Conservation (phyloP, 2,797 vertebrate genomes). For the Cynopterus sphinx region DNA sequence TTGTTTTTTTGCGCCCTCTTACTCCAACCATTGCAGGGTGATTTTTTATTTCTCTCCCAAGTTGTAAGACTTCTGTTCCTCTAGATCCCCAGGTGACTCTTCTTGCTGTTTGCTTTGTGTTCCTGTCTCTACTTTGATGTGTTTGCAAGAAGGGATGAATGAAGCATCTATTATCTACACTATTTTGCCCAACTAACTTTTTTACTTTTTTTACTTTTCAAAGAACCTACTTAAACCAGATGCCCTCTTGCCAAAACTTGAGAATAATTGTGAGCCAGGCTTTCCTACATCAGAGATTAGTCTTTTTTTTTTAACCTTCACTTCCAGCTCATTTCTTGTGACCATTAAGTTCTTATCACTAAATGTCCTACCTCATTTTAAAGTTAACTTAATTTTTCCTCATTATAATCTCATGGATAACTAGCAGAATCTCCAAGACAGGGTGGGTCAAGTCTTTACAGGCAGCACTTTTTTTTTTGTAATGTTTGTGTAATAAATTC, state of each 20-base stretch:
- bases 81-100: too few relatives aligned
- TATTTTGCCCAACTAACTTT: too few relatives aligned
- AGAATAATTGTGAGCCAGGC: background rate
- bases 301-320: background rate
- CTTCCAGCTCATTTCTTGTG: background rate
- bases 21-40: too few relatives aligned
- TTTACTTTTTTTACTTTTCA: background rate
- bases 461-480: background rate
- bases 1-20: too few relatives aligned
- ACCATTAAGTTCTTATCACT: background rate
- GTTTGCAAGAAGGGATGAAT: too few relatives aligned
- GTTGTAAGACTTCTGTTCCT: too few relatives aligned
- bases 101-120: too few relatives aligned
- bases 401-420: background rate
- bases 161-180: too few relatives aligned
- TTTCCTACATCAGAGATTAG: background rate
- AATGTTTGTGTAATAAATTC: background rate
- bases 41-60: too few relatives aligned
- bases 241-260: background rate
- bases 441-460: background rate
- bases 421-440: background rate
- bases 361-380: background rate
- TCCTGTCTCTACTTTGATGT: too few relatives aligned
- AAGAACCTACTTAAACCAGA: background rate
- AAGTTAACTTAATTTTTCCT: background rate